Conservation (phyloP, 1,140 invertebrate genomes). For the Pseudoatta argentina region DNA sequence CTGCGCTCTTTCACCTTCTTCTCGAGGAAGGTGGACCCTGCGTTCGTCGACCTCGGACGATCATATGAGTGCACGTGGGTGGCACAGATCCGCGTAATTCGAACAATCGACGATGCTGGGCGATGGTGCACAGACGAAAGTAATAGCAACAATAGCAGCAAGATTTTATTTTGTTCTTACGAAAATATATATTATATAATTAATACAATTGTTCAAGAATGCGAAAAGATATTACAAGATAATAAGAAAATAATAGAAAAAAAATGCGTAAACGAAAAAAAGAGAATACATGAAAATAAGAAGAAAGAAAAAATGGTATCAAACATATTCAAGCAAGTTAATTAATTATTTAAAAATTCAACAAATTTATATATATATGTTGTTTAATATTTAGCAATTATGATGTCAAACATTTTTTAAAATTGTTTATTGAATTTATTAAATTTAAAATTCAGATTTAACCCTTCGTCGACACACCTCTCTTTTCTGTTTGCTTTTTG, state of each 20-base stretch:
- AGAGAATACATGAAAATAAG: not conserved
- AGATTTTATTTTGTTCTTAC: not conserved
- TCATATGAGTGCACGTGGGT: conserved; percentile 75
- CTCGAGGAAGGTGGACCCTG: conserved; percentile 67
- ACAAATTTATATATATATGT: not conserved
- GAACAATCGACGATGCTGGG: conserved; percentile 15
- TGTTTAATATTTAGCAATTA: too few relatives aligned
- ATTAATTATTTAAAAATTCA: conserved; percentile 8
- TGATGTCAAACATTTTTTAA: not conserved
- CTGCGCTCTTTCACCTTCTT: conserved; percentile 47
- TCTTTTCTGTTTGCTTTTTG: too few relatives aligned
- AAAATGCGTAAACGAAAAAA: not conserved
- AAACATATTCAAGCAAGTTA: not conserved
- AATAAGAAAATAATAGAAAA: not conserved
- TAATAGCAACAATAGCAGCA: not conserved
- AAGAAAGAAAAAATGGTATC: not conserved
- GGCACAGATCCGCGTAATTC: conserved; percentile 68
- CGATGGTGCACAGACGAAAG: not conserved
- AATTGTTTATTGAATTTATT: not conserved
- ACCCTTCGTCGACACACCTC: too few relatives aligned
- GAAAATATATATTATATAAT: not conserved
- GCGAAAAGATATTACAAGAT: not conserved
- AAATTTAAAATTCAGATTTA: not conserved
- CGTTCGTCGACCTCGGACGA: conserved; percentile 76
- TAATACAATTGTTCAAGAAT: too few relatives aligned